Conservation (phyloP, 1,140 invertebrate genomes). For the Batillaria attramentaria region DNA sequence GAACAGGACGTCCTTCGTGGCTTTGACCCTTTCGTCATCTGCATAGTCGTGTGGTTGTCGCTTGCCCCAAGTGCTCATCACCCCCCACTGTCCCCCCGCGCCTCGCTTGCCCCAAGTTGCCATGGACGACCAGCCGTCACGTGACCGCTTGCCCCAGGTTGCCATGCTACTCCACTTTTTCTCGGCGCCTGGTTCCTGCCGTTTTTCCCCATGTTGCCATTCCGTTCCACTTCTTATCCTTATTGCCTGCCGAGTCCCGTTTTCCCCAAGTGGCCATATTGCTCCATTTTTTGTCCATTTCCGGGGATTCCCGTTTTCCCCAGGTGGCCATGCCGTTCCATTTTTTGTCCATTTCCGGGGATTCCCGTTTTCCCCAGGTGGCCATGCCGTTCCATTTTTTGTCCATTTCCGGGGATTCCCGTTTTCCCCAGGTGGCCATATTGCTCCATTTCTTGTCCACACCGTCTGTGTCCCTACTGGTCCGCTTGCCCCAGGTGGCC, state of each 20-base stretch:
- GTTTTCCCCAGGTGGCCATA: constrained; percentile 19
- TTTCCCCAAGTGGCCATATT: constrained; percentile 26
- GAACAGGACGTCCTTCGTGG: not conserved
- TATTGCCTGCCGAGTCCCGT: not conserved
- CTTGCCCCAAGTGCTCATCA: constrained; percentile 3
- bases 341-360: not conserved
- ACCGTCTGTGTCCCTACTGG: not conserved
- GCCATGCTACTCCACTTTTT: constrained; percentile 12
- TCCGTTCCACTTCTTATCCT: constrained; percentile 1
- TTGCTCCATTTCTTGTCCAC: constrained; percentile 12
- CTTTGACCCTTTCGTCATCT: not conserved
- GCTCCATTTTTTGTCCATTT: constrained; percentile 12
- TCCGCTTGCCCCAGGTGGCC: constrained; percentile 22
- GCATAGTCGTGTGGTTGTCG: not conserved
- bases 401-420: not conserved
- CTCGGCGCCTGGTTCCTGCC: not conserved
- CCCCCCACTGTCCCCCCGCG: not conserved
- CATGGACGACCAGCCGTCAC: constrained; percentile 16
- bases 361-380: constrained; percentile 19
- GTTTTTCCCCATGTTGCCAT: not conserved
- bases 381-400: constrained; percentile 8
- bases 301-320: not conserved
- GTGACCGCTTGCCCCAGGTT: constrained; percentile 25
- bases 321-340: not conserved
- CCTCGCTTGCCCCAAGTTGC: constrained; percentile 23